phyloP scores from a whole-genome alignment of 2,888 invertebrate genomes.

The Tortricodes alternella region DNA sequence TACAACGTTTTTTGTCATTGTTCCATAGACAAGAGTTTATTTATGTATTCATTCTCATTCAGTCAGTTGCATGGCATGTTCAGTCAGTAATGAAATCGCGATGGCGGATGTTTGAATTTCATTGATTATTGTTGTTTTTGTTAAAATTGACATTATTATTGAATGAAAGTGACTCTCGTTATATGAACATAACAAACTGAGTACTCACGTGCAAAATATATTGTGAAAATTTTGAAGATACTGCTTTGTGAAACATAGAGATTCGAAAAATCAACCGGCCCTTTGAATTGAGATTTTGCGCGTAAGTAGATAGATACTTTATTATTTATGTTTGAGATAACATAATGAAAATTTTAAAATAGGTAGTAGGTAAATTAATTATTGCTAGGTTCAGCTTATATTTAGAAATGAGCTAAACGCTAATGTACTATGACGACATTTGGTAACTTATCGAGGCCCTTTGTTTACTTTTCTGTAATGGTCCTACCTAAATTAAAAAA shows the following conservation, averaged over 20 bases:
- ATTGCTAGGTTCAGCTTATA: no score
- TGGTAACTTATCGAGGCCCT: no score
- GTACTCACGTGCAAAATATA: background rate
- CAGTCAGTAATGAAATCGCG: background rate
- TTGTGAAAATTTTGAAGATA: background rate
- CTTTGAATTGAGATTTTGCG: conserved; percentile 14
- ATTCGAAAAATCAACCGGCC: conserved; percentile 1
- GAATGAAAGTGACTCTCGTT: conserved; percentile 18
- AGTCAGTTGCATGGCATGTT: background rate
- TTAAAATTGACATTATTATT: conserved; percentile 10
- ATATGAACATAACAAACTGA: background rate
- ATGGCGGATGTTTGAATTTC: conserved; percentile 1
- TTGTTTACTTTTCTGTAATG: no score
- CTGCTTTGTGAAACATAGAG: background rate
- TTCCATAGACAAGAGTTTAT: background rate
- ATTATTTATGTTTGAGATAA: no score
- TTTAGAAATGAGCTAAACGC: no score
- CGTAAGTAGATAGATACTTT: conserved; percentile 26
- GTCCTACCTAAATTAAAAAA: no score
- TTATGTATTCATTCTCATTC: no score
- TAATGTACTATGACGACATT: no score
- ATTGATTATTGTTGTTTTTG: conserved; percentile 22
- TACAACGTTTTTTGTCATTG: no score
- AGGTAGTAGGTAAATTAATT: no score
- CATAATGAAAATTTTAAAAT: no score